A percentile compares a stretch with the other conserved stretches of the same genome.
These are phyloP conservation scores for Nycteola revayana DNA, from an alignment of 2,888 invertebrate species.

Conservation along the genomic window DNA sequence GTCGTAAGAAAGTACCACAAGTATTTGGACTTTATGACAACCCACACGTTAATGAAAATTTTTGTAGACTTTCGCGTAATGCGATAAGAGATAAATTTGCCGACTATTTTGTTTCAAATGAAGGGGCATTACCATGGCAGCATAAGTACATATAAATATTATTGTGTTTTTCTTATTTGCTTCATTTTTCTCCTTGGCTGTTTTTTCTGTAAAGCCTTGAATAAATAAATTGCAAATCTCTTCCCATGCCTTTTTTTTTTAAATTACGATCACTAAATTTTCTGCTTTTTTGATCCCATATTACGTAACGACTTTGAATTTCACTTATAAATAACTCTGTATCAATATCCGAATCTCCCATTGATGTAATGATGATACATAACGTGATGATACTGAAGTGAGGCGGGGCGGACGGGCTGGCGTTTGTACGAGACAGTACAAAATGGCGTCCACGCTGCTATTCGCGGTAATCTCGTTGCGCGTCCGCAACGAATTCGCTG, in stretches of 20 bases:
- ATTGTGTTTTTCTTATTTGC: conserved; percentile 18
- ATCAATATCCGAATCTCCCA: conserved; percentile 9
- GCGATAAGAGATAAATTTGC: conserved; percentile 12
- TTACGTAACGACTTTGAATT: conserved; percentile 17
- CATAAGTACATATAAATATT: conserved; percentile 19
- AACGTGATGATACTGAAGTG: conserved; percentile 4
- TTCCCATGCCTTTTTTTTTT: conserved; percentile 18
- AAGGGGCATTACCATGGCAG: conserved; percentile 18
- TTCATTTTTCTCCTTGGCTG: conserved; percentile 21
- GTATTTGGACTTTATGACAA: conserved; percentile 18
- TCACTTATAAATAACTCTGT: conserved; percentile 18
- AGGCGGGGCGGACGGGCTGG: conserved; percentile 1
- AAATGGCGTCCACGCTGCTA: conserved; percentile 2
- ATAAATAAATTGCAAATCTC: conserved; percentile 18
- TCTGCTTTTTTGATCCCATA: conserved; percentile 16
- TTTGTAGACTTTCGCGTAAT: conserved; percentile 7
- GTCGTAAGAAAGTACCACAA: conserved; percentile 18
- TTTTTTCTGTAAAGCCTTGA: conserved; percentile 16
- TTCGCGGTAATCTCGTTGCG: not conserved
- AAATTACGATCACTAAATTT: conserved; percentile 17
- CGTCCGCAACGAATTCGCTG: not conserved
- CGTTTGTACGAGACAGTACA: conserved; percentile 2
- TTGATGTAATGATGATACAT: conserved; percentile 3
- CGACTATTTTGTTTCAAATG: conserved; percentile 17
- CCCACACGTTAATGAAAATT: conserved; percentile 11